Percentiles rank a stretch among this genome's conserved stretches.
Evolutionary conservation across 23 tunicate species (phyloP).

Genomic region (Ciona savignyi): DNA sequence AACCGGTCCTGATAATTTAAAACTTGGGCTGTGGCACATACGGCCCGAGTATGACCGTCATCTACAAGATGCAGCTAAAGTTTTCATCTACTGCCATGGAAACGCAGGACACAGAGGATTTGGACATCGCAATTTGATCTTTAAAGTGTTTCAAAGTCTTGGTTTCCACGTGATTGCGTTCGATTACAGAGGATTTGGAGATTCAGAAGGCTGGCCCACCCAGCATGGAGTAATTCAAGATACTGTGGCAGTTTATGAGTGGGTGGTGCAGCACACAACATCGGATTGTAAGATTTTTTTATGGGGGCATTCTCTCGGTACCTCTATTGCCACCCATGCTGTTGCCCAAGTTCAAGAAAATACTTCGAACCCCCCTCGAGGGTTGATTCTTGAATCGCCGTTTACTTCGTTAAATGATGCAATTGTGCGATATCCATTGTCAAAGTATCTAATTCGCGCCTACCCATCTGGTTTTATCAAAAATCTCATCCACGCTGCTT

Average conservation of each 20-base stretch:
- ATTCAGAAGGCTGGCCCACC: conserved; percentile 62
- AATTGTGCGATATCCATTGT: conserved; percentile 36
- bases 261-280: conserved; percentile 24
- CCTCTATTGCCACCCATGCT: conserved; percentile 62
- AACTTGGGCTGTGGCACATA: conserved; percentile 77
- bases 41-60: conserved; percentile 12
- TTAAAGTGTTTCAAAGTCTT: conserved; percentile 9
- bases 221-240: conserved; percentile 63
- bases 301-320: conserved; percentile 90
- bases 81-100: conserved; percentile 80
- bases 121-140: conserved; percentile 48
- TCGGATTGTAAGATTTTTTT: conserved; percentile 27
- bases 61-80: conserved; percentile 33
- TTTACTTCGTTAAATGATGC: conserved; percentile 41
- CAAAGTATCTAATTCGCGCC: conserved; percentile 20
- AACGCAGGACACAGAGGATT: conserved; percentile 58
- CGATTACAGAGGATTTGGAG: conserved; percentile 91
- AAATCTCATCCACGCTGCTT: conserved; percentile 25
- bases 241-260: conserved; percentile 26
- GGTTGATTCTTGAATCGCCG: conserved; percentile 64
- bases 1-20: conserved; percentile 9
- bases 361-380: conserved; percentile 18
- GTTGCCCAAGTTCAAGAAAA: conserved; percentile 22
- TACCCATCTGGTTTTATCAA: conserved; percentile 28
- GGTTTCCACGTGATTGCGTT: conserved; percentile 70